Percentiles rank a stretch among this genome's conserved stretches.
Conservation (phyloP, 2,797 vertebrate genomes). For the Dermochelys coriacea region DNA sequence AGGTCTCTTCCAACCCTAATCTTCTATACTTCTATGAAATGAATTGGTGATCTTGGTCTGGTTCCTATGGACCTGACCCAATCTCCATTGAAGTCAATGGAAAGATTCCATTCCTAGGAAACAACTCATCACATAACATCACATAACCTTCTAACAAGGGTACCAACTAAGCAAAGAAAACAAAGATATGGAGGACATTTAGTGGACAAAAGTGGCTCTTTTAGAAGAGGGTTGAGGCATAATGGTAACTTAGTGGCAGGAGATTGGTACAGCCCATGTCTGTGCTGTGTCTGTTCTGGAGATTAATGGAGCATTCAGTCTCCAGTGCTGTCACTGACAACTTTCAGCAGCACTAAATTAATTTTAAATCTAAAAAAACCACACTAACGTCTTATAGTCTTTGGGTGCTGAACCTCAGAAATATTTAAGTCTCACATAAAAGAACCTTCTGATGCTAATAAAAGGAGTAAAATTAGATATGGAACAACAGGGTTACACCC, state of each 20-base stretch:
- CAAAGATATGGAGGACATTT: background rate
- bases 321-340: background rate
- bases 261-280: background rate
- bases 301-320: background rate
- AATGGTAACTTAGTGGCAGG: background rate
- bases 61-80: background rate
- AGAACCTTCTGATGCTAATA: background rate
- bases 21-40: background rate
- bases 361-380: background rate
- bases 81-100: background rate
- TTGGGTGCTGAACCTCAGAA: background rate
- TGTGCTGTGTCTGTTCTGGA: background rate
- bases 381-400: background rate
- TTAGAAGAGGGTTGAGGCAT: background rate
- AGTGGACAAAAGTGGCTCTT: background rate
- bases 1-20: no score
- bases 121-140: background rate
- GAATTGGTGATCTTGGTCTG: background rate
- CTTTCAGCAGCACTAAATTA: background rate
- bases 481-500: background rate
- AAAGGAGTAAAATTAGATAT: conserved; percentile 1
- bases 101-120: background rate
- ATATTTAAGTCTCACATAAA: conserved; percentile 12
- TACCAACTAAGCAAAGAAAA: background rate
- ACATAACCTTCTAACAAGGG: background rate